A percentile compares a stretch with the other conserved stretches of the same genome.
phyloP scores from a whole-genome alignment of 2,797 vertebrate species.

The Poeciliopsis turneri region DNA sequence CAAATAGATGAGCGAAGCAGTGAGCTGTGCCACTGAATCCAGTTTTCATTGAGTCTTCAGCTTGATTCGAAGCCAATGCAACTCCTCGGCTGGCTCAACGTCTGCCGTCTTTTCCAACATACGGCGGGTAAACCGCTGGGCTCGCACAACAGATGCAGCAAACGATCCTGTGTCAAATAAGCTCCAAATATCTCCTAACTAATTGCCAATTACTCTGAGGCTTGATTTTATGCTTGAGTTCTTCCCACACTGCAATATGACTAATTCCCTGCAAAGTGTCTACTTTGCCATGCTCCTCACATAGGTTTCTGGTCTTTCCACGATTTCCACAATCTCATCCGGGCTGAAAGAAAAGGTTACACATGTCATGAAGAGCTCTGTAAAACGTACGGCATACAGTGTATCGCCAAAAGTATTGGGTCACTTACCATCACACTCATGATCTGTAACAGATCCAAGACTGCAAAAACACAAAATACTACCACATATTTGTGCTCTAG shows the following conservation, averaged over 20 bases:
- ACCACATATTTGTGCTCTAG: no score
- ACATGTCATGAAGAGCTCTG: not conserved
- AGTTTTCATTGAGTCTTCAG: not conserved
- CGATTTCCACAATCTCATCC: not conserved
- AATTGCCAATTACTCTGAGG: conserved; percentile 11
- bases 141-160: conserved; percentile 53
- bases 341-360: conserved; percentile 1
- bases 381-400: not conserved
- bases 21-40: not conserved
- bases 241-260: not conserved
- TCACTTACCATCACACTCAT: not conserved
- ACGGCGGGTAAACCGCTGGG: conserved; percentile 30
- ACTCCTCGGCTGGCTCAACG: conserved; percentile 3
- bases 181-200: conserved; percentile 32
- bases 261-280: not conserved
- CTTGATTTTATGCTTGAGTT: conserved; percentile 3
- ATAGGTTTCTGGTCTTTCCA: conserved; percentile 7
- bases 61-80: not conserved
- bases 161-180: conserved; percentile 28
- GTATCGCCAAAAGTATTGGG: not conserved
- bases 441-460: not conserved
- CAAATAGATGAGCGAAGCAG: conserved; percentile 13
- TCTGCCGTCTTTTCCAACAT: conserved; percentile 43
- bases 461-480: no score
- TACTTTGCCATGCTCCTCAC: not conserved